Conservation (phyloP, 2,797 vertebrate genomes). For the Neopelma chrysocephalum region DNA sequence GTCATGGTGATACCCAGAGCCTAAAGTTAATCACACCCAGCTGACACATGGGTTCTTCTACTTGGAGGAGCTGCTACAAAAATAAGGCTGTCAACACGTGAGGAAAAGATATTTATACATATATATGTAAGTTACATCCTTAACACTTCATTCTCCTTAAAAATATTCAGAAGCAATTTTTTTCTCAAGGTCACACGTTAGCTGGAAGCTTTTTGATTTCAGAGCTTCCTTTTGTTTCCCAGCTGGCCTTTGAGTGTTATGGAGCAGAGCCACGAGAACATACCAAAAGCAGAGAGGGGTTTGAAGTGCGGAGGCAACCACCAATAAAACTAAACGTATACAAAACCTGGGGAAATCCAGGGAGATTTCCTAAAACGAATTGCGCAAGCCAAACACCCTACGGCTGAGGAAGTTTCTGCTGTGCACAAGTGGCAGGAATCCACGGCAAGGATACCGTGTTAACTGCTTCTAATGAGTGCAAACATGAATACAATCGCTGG, state of each 20-base stretch:
- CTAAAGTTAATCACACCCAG: background rate
- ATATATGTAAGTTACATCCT: background rate
- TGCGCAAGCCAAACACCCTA: background rate
- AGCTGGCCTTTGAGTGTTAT: background rate
- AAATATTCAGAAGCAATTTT: background rate
- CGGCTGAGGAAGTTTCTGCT: constrained; percentile 12
- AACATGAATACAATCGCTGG: background rate
- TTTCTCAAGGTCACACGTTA: background rate
- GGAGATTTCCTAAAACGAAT: background rate
- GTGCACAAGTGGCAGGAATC: background rate
- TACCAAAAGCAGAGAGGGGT: background rate
- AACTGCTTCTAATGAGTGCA: constrained; percentile 9
- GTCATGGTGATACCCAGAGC: background rate
- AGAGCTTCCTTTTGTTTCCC: background rate
- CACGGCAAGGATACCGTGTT: background rate
- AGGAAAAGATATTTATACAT: rapidly evolving
- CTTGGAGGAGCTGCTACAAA: background rate
- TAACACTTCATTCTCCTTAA: background rate
- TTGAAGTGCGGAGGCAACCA: background rate
- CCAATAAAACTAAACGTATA: background rate
- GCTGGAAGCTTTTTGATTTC: background rate
- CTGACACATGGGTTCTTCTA: background rate
- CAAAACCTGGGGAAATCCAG: constrained; percentile 32
- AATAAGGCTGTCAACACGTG: background rate
- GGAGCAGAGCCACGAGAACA: background rate